phyloP scores from a whole-genome alignment of 1,140 invertebrate species.

The Aphelinus atriplicis region DNA sequence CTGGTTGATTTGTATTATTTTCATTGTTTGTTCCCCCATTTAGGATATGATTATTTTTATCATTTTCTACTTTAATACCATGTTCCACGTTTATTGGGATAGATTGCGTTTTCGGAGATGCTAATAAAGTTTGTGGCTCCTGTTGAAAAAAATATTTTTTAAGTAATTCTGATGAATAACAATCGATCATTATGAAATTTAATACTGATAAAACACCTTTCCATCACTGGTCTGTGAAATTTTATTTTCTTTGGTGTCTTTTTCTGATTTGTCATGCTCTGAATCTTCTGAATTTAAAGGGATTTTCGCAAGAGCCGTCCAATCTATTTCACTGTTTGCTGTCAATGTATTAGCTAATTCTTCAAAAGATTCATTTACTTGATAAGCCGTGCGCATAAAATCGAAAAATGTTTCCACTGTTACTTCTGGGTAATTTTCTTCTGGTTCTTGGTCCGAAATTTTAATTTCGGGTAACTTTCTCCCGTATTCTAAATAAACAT shows the following conservation, averaged over 20 bases:
- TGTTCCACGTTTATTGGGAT: background rate
- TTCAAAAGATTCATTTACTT: conserved; percentile 72
- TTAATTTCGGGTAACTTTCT: background rate
- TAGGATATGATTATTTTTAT: background rate
- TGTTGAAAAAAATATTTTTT: conserved; percentile 15
- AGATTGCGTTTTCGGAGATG: conserved; percentile 2
- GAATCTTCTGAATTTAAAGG: conserved; percentile 52
- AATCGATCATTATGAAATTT: background rate
- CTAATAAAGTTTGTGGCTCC: conserved; percentile 11
- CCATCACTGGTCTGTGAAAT: conserved; percentile 2
- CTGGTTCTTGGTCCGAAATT: conserved; percentile 4
- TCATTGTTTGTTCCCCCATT: background rate
- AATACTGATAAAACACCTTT: background rate
- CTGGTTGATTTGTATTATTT: conserved; percentile 6
- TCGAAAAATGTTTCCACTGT: conserved; percentile 77
- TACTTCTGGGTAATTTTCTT: conserved; percentile 63
- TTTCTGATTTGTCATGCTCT: conserved; percentile 10
- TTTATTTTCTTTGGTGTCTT: conserved; percentile 39
- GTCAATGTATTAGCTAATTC: conserved; percentile 67
- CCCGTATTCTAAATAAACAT: background rate
- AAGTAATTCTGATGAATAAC: background rate
- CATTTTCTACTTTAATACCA: background rate
- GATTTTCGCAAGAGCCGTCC: conserved; percentile 69
- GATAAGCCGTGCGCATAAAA: conserved; percentile 77
- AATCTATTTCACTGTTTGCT: conserved; percentile 70